Conservation (phyloP, 2,888 invertebrate genomes). For the Tiliacea citrago region DNA sequence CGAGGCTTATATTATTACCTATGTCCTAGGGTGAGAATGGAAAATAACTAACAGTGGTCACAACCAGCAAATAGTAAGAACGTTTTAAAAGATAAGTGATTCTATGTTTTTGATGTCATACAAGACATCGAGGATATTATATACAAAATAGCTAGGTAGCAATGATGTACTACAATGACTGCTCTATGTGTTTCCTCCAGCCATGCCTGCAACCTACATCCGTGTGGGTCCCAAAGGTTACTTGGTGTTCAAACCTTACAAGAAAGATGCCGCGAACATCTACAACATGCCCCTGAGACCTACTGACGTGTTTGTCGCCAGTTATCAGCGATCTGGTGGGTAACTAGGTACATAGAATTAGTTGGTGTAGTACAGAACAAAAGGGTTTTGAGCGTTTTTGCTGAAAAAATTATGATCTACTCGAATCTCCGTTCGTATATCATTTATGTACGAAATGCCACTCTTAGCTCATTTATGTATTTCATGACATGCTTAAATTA, state of each 20-base stretch:
- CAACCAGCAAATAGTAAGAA: background rate
- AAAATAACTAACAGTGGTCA: background rate
- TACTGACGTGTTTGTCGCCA: conserved; percentile 92
- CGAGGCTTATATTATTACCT: too few relatives aligned
- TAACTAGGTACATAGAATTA: background rate
- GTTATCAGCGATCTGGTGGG: conserved; percentile 93
- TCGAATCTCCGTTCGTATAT: background rate
- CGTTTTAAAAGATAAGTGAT: background rate
- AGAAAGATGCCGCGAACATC: conserved; percentile 89
- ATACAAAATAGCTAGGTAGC: background rate
- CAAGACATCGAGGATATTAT: too few relatives aligned
- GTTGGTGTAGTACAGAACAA: too few relatives aligned
- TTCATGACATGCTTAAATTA: background rate
- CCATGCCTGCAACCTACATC: conserved; percentile 1
- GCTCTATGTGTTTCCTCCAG: conserved; percentile 4
- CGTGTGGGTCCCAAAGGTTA: conserved; percentile 59
- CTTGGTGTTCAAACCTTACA: conserved; percentile 50
- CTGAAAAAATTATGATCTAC: background rate
- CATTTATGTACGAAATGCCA: background rate
- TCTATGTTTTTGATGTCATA: background rate
- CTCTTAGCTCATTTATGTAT: background rate
- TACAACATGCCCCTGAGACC: conserved; percentile 91
- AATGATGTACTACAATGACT: background rate
- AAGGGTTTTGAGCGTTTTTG: too few relatives aligned
- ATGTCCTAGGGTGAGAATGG: background rate